phyloP scores from a whole-genome alignment of 2,888 invertebrate genomes.

The Sipunculus nudus region DNA sequence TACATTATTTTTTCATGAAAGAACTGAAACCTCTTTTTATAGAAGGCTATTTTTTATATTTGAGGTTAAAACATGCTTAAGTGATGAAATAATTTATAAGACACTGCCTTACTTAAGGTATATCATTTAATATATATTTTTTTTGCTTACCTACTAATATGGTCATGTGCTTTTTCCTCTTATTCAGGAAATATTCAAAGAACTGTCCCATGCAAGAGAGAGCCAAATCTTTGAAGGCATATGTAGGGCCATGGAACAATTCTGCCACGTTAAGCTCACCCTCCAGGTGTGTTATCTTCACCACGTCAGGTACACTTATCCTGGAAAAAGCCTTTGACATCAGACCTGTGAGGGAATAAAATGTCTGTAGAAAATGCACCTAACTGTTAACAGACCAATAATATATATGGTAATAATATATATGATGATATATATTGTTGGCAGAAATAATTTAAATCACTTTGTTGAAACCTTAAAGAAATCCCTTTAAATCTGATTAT shows the following conservation, averaged over 20 bases:
- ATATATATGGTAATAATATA: too few relatives aligned
- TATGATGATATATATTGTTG: too few relatives aligned
- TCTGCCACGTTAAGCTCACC: conserved; percentile 66
- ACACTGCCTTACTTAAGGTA: too few relatives aligned
- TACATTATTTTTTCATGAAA: too few relatives aligned
- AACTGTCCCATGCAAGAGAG: conserved; percentile 66
- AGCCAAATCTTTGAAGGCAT: conserved; percentile 69
- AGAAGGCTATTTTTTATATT: too few relatives aligned
- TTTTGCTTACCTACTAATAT: conserved; percentile 60
- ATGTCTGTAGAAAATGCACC: neutral
- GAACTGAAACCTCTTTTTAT: too few relatives aligned
- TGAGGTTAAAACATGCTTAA: too few relatives aligned
- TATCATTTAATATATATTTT: too few relatives aligned
- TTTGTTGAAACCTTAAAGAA: too few relatives aligned
- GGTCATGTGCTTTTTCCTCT: conserved; percentile 56
- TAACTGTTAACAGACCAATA: neutral
- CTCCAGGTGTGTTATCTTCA: conserved; percentile 49
- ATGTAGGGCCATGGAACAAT: conserved; percentile 68
- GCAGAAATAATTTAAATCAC: too few relatives aligned
- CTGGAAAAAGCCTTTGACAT: conserved; percentile 24
- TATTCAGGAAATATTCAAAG: conserved; percentile 63
- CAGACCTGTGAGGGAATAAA: conserved; percentile 15
- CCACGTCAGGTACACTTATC: conserved; percentile 39
- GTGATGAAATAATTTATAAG: too few relatives aligned
- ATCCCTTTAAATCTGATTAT: too few relatives aligned